Evolutionary conservation across 2,113 vertebrate species (phyloP), one percentile per base, ranked within the genome.

Genomic region (Megatriorchis doriae): DNA sequence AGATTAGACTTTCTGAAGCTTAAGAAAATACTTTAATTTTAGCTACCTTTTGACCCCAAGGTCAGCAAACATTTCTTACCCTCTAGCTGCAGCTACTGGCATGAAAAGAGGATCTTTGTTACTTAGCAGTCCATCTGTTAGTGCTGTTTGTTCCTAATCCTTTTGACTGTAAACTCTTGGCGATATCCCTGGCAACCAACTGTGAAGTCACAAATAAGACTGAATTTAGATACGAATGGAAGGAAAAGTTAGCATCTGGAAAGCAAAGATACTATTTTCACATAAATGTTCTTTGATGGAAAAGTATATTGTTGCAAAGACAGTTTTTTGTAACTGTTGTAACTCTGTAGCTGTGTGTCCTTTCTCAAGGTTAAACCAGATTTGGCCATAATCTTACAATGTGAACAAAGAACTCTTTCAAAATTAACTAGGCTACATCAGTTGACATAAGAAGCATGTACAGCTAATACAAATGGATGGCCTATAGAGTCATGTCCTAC

Each of bases 71-170:
- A 52, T 71, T 81, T 80, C 62, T 87, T 80, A 74, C 42, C 55
- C 80, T 95, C 22, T 79, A 29, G 32, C 34, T 2, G 5, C 67
- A 77, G 65, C 79, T 92, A 38, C 29, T 58, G 90, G 21, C 47
- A 23, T n/a, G 58, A 81, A 72, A 88, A 90, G 91, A 93, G 47
- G 79, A 88, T 90, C 94, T 91, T 66, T 67, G 53, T 95, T 79
- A 89, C 86, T 81, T 95, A 95, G 84, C 89, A 95, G 81, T 91
- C 89, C 95, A 95, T 95, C 93, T 97, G 91, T 63, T 91, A 40
- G 58, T 87, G 70, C 80, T 92, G 48, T 84, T 91, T 87, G 73
- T 94, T 89, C 70, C 72, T 82, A 66, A 73, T 92, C 42, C 58
- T 88, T 95, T 68, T 80, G 61, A n/a, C 65, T 72, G 72, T 88